phyloP scores from a whole-genome alignment of 2,113 vertebrate species.

The Toxotes chatareus region DNA sequence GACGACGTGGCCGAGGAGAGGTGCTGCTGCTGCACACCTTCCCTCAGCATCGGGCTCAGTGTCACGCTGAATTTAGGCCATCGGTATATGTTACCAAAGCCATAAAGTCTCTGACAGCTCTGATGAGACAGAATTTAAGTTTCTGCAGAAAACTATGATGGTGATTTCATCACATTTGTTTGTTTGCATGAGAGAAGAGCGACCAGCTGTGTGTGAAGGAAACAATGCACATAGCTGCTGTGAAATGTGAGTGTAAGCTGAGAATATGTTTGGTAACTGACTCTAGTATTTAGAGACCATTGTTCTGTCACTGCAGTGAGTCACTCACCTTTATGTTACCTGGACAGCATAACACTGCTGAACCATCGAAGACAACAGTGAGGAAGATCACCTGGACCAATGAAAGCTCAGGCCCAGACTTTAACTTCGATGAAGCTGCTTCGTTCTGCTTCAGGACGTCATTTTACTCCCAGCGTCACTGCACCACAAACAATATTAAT shows the following conservation, averaged over 20 bases:
- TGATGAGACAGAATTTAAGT: not conserved
- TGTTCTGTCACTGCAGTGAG: slow-evolving; percentile 61
- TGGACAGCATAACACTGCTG: slow-evolving; percentile 50
- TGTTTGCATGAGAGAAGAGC: not conserved
- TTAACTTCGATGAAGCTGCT: no score
- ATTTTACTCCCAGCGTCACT: no score
- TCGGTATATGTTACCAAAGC: not conserved
- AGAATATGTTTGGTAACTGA: slow-evolving; percentile 65
- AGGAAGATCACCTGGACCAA: not conserved
- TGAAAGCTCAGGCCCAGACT: no score
- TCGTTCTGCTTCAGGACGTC: no score
- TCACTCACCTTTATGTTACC: slow-evolving; percentile 67
- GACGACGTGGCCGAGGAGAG: not conserved
- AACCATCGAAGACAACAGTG: slow-evolving; percentile 12
- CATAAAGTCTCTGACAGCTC: not conserved
- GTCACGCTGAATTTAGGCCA: not conserved
- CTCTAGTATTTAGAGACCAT: slow-evolving; percentile 54
- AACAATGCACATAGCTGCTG: slow-evolving; percentile 40
- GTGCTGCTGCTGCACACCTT: slow-evolving; percentile 22
- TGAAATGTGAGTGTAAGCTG: slow-evolving; percentile 60
- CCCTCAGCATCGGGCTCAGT: not conserved
- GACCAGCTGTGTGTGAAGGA: not conserved
- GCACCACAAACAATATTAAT: no score
- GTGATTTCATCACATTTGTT: not conserved
- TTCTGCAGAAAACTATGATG: not conserved